Conservation (phyloP, 2,113 vertebrate genomes). For the Ochotona princeps region DNA sequence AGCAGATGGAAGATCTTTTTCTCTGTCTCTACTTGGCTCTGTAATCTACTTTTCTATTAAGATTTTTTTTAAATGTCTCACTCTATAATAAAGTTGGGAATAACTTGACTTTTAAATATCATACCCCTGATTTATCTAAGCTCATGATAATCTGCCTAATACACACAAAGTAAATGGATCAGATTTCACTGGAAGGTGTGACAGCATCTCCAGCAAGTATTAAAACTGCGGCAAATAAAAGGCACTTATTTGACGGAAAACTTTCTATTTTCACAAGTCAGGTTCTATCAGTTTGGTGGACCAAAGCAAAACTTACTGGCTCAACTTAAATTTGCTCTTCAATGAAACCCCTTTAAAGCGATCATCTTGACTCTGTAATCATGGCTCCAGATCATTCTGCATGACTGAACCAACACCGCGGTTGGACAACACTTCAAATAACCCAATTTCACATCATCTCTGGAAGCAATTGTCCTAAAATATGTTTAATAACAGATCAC, state of each 20-base stretch:
- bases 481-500: neutral
- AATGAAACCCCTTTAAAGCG: neutral
- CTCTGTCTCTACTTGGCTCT: too few species aligned
- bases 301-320: neutral
- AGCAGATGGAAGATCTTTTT: too few species aligned
- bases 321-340: neutral
- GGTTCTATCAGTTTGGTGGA: neutral
- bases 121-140: neutral
- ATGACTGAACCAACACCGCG: neutral
- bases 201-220: neutral
- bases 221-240: constrained; percentile 30
- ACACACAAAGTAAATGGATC: neutral
- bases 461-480: neutral
- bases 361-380: constrained; percentile 8
- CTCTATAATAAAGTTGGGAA: neutral
- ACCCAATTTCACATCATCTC: neutral
- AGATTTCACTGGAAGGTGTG: neutral
- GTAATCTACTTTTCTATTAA: too few species aligned
- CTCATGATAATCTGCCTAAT: neutral
- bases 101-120: neutral
- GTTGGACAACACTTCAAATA: neutral
- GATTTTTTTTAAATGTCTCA: neutral
- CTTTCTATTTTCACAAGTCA: constrained; percentile 9
- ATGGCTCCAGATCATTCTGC: neutral
- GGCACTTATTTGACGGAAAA: constrained; percentile 15